These are phyloP conservation scores for Ceratosolen fusciceps DNA, from an alignment of 1,140 invertebrate species.

Conservation along the genomic window DNA sequence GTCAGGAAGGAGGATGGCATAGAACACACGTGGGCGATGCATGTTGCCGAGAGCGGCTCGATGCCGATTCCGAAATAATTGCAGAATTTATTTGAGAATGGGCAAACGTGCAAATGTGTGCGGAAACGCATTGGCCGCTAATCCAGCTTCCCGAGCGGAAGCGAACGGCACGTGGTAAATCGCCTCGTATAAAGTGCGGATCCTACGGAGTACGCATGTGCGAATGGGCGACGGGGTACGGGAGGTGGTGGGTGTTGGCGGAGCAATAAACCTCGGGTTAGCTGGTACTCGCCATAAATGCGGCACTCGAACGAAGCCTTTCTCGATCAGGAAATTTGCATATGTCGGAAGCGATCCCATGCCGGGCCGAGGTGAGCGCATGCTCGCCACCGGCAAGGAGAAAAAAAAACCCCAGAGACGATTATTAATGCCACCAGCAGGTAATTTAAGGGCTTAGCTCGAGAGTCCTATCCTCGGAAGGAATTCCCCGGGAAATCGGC, in stretches of 20 bases:
- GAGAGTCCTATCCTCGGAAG: too few relatives aligned
- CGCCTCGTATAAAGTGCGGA: background rate
- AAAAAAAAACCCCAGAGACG: background rate
- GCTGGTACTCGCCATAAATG: background rate
- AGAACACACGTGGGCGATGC: too few relatives aligned
- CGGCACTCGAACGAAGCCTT: background rate
- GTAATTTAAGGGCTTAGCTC: conserved; percentile 4
- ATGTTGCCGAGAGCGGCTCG: too few relatives aligned
- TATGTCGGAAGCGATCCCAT: background rate
- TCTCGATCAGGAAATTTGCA: conserved; percentile 14
- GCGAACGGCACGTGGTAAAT: background rate
- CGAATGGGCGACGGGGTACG: too few relatives aligned
- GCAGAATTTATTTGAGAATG: too few relatives aligned
- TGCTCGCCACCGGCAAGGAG: background rate
- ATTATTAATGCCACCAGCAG: conserved; percentile 39
- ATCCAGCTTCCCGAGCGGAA: background rate
- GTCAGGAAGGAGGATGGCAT: too few relatives aligned
- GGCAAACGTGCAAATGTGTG: background rate
- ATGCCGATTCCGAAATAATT: too few relatives aligned
- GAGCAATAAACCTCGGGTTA: conserved; percentile 10
- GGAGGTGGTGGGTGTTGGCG: background rate
- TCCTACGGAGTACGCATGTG: too few relatives aligned
- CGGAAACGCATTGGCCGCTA: background rate
- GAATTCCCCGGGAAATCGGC: conserved; percentile 9
- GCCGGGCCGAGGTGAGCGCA: background rate